These are phyloP conservation scores for Entelurus aequoreus DNA, from an alignment of 2,113 vertebrate genomes.

Conservation along the genomic window DNA sequence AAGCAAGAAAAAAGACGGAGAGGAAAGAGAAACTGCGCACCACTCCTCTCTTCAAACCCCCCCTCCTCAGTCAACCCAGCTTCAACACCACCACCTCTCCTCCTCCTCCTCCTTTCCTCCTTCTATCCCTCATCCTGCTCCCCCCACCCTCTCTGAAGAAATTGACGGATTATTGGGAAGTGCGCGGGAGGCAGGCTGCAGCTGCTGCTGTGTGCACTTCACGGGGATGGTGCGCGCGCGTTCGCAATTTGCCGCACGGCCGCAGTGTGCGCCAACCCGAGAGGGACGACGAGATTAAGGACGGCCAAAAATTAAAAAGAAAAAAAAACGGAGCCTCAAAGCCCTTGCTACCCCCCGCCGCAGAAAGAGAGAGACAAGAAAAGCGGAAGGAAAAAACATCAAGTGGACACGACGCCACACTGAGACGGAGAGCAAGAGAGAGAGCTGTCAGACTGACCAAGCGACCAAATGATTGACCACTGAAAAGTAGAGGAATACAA, in stretches of 20 bases:
- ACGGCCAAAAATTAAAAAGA: constrained; percentile 61
- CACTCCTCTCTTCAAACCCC: constrained; percentile 42
- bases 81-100: constrained; percentile 48
- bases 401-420: constrained; percentile 48
- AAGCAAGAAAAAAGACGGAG: constrained; percentile 50
- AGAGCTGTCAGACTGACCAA: constrained; percentile 51
- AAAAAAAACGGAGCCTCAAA: constrained; percentile 56
- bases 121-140: constrained; percentile 48
- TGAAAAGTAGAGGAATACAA: constrained; percentile 63
- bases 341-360: constrained; percentile 40
- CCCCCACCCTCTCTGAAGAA: constrained; percentile 56
- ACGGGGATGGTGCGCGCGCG: constrained; percentile 53
- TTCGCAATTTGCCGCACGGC: constrained; percentile 44
- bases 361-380: constrained; percentile 10
- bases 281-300: neutral
- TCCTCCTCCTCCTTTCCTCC: constrained; percentile 25
- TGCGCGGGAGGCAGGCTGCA: constrained; percentile 71
- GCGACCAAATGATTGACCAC: constrained; percentile 57
- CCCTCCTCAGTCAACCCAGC: constrained; percentile 50
- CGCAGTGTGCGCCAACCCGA: constrained; percentile 50
- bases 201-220: constrained; percentile 62
- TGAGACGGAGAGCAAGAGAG: constrained; percentile 23
- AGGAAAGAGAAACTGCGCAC: constrained; percentile 56
- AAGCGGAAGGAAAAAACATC: constrained; percentile 19
- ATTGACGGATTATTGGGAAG: constrained; percentile 77